Evolutionary conservation across 2,113 vertebrate genomes (phyloP).

Genomic region (Ariopsis seemanni): DNA sequence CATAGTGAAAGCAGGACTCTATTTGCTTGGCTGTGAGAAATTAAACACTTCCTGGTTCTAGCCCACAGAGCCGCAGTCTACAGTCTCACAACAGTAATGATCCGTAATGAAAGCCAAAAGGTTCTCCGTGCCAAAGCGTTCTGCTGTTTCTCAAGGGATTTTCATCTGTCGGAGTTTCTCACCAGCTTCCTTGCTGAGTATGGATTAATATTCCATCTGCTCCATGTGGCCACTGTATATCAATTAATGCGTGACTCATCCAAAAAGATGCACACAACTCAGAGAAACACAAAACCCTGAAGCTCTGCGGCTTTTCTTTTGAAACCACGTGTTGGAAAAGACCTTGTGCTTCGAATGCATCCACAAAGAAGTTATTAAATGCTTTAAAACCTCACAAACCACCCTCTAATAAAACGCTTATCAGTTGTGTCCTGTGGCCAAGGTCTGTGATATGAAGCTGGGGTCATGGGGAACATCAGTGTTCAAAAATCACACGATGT

Average conservation of each 20-base stretch:
- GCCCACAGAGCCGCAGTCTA: conserved; percentile 11
- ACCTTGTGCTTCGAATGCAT: background rate
- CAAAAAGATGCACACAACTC: background rate
- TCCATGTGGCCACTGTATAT: conserved; percentile 24
- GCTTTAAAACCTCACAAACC: background rate
- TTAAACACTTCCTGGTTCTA: background rate
- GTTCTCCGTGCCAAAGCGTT: conserved; percentile 33
- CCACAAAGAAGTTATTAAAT: background rate
- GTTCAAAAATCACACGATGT: background rate
- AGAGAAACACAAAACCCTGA: conserved; percentile 8
- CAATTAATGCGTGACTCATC: conserved; percentile 22
- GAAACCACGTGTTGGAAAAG: background rate
- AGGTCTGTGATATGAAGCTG: background rate
- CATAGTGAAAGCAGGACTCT: background rate
- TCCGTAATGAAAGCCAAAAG: conserved; percentile 43
- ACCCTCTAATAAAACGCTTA: background rate
- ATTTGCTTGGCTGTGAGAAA: background rate
- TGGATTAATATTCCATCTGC: conserved; percentile 45
- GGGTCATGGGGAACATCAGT: background rate
- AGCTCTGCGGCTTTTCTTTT: background rate
- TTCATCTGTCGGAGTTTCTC: conserved; percentile 38
- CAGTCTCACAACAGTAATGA: conserved; percentile 22
- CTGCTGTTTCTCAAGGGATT: conserved; percentile 44
- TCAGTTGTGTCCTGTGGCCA: background rate
- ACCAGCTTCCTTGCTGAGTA: conserved; percentile 31